Evolutionary conservation across 2,888 invertebrate genomes (phyloP).

Genomic region (Metalampra italica): DNA sequence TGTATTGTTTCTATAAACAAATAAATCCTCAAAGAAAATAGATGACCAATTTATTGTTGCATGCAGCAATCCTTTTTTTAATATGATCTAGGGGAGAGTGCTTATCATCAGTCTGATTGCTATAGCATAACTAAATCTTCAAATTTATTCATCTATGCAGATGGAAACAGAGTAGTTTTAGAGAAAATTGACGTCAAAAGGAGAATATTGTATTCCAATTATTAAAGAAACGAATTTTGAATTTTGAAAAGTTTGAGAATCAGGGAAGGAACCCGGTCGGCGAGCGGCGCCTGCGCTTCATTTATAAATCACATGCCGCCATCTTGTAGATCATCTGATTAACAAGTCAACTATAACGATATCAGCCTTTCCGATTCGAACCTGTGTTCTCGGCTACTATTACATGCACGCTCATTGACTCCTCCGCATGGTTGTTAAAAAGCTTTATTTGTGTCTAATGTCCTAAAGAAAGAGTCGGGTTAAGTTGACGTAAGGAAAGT

Average conservation of each 20-base stretch:
- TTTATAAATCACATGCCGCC: constrained; percentile 60
- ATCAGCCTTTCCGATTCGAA: constrained; percentile 36
- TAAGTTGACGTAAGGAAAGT: neutral
- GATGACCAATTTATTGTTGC: too few relatives aligned
- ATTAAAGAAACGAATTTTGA: too few relatives aligned
- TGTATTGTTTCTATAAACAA: too few relatives aligned
- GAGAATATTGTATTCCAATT: too few relatives aligned
- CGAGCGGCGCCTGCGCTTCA: constrained; percentile 59
- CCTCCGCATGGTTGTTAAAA: constrained; percentile 17
- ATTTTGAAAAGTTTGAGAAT: constrained; percentile 44
- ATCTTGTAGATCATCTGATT: constrained; percentile 67
- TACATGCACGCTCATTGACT: constrained; percentile 49
- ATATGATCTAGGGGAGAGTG: too few relatives aligned
- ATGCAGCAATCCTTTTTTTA: too few relatives aligned
- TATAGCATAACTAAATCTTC: too few relatives aligned
- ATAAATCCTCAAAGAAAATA: too few relatives aligned
- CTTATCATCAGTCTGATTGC: too few relatives aligned
- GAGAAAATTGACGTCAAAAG: too few relatives aligned
- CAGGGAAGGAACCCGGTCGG: constrained; percentile 34
- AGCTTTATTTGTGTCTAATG: neutral
- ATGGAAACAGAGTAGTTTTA: too few relatives aligned
- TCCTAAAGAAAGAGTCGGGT: neutral
- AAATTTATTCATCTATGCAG: too few relatives aligned
- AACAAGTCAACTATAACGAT: constrained; percentile 59
- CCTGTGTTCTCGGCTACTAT: constrained; percentile 46